A percentile compares a stretch with the other conserved stretches of the same genome.
Conservation (phyloP, 2,888 invertebrate genomes). For the Invenusta paracnida region DNA sequence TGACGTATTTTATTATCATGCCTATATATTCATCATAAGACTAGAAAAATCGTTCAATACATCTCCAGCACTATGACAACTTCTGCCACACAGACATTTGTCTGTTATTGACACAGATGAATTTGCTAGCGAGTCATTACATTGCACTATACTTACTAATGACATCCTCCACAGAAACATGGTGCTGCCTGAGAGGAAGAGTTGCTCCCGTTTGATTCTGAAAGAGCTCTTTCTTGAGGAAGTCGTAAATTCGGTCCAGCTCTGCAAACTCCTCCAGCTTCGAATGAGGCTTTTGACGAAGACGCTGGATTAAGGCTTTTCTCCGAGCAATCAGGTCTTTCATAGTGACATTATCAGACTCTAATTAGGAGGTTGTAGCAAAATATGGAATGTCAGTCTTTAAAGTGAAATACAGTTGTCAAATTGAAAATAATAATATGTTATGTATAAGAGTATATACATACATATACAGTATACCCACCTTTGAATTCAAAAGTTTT, state of each 20-base stretch:
- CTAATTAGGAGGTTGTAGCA: too few species aligned
- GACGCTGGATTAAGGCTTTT: not conserved
- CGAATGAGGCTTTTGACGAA: not conserved
- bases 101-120: too few species aligned
- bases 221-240: not conserved
- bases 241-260: not conserved
- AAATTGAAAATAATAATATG: too few species aligned
- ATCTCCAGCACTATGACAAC: too few species aligned
- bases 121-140: too few species aligned
- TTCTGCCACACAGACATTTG: too few species aligned
- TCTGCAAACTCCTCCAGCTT: not conserved
- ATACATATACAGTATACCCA: not conserved
- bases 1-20: too few species aligned
- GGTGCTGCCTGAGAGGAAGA: not conserved
- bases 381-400: too few species aligned
- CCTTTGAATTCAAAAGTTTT: not conserved
- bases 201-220: not conserved
- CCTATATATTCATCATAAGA: too few species aligned
- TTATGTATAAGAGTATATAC: too few species aligned
- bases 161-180: not conserved
- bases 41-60: too few species aligned
- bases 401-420: too few species aligned
- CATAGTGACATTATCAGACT: not conserved
- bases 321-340: not conserved
- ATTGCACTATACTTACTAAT: not conserved